Percentiles rank a stretch among this genome's conserved stretches.
Evolutionary conservation across 2,797 vertebrate genomes (phyloP).

Genomic region (Microhierax caerulescens): DNA sequence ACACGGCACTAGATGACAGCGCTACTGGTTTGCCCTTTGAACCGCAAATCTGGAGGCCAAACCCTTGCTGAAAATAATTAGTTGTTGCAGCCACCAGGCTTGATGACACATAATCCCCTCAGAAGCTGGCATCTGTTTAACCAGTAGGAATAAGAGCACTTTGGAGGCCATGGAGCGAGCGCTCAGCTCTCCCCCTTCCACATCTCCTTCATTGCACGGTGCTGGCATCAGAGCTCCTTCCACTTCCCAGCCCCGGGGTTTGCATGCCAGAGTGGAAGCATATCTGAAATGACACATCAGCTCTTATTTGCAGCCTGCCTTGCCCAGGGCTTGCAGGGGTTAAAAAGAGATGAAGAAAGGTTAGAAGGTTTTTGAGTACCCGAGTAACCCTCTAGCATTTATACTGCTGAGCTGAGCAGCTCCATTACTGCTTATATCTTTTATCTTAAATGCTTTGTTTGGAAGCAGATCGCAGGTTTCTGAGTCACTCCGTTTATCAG

Average conservation of each 20-base stretch:
- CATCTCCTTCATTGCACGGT: accelerated
- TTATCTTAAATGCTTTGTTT: constrained; percentile 28
- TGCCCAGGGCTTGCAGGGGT: neutral
- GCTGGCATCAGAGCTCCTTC: neutral
- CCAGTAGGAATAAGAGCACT: constrained; percentile 24
- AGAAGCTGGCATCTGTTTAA: constrained; percentile 19
- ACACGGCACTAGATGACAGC: neutral
- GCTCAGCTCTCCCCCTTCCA: neutral
- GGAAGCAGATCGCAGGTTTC: constrained; percentile 34
- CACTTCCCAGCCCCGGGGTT: neutral
- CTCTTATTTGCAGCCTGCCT: neutral
- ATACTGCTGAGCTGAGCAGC: neutral
- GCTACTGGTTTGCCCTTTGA: neutral
- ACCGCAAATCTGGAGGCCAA: neutral
- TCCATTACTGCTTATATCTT: neutral
- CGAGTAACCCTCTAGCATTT: neutral
- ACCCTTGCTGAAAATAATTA: neutral
- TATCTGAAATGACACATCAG: neutral
- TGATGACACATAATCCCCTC: constrained; percentile 2
- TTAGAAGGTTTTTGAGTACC: neutral
- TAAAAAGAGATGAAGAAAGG: constrained; percentile 8
- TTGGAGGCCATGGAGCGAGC: accelerated
- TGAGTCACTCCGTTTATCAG: neutral
- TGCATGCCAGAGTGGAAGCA: neutral
- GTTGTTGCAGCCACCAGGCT: neutral